These are phyloP conservation scores for Dione vanillae DNA, from an alignment of 2,888 invertebrate genomes.

Conservation along the genomic window DNA sequence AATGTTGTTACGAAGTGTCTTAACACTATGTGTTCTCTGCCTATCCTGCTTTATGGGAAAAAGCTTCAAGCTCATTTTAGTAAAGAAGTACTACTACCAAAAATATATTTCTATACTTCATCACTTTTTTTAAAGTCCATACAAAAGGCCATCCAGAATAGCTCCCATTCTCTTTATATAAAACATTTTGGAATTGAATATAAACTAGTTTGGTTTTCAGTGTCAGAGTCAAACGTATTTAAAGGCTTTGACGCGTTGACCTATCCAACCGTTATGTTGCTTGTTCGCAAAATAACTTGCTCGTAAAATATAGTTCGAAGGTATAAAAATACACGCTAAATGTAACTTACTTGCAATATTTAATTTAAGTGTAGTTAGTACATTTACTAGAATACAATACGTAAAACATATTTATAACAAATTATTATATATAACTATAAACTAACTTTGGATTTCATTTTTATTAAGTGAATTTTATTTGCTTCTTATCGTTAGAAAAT, in stretches of 20 bases:
- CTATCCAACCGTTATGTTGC: constrained; percentile 6
- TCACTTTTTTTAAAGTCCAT: background rate
- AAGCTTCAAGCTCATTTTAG: no score
- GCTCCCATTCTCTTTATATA: background rate
- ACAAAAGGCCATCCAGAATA: background rate
- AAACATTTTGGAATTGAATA: constrained; percentile 14
- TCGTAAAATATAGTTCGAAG: constrained; percentile 1
- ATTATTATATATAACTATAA: no score
- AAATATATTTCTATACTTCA: background rate
- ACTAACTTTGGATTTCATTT: no score
- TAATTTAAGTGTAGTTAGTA: no score
- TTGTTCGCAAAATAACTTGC: constrained; percentile 11
- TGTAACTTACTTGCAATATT: background rate
- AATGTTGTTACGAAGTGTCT: no score
- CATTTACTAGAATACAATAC: no score
- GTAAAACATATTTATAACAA: no score
- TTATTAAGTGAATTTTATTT: no score
- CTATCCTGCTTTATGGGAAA: no score
- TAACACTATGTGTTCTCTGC: no score
- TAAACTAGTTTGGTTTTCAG: constrained; percentile 11
- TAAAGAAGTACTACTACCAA: no score
- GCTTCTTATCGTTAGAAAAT: no score
- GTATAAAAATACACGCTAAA: background rate
- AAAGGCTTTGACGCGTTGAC: constrained; percentile 23
- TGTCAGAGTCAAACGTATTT: constrained; percentile 30